phyloP scores from a whole-genome alignment of 2,113 vertebrate genomes.

The Ginglymostoma cirratum region DNA sequence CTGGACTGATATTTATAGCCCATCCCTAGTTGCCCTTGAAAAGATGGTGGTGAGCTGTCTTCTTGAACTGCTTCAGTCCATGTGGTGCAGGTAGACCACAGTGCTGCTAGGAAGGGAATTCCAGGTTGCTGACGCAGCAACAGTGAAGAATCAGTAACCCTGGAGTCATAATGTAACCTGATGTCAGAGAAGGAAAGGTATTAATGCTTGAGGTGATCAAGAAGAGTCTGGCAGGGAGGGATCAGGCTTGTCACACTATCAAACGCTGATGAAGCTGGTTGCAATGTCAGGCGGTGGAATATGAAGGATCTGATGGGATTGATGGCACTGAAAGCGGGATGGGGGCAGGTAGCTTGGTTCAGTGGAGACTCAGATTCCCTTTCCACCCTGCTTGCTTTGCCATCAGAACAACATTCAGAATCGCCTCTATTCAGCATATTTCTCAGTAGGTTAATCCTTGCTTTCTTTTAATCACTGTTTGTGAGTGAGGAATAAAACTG shows the following conservation, averaged over 20 bases:
- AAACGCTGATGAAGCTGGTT: background rate
- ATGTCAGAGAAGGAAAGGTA: background rate
- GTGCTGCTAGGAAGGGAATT: too few relatives aligned
- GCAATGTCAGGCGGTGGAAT: background rate
- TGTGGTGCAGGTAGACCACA: too few relatives aligned
- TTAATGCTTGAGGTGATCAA: background rate
- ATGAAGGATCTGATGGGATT: background rate
- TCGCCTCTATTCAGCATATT: background rate
- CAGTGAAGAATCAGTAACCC: background rate
- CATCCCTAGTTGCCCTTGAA: too few relatives aligned
- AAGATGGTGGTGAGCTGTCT: too few relatives aligned
- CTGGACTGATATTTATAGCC: too few relatives aligned
- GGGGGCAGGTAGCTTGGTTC: too few relatives aligned
- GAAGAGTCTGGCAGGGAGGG: background rate
- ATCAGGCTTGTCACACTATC: background rate
- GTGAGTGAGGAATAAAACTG: background rate
- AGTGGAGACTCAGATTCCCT: background rate
- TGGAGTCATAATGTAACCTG: background rate
- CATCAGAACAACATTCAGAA: background rate
- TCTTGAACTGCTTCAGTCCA: too few relatives aligned
- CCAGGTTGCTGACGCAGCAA: too few relatives aligned
- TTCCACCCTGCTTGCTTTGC: background rate
- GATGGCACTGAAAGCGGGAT: background rate
- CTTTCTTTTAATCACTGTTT: background rate
- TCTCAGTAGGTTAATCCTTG: background rate